Base-by-base conservation (phyloP, 2,113 vertebrate genomes). In the Pavo muticus region DNA sequence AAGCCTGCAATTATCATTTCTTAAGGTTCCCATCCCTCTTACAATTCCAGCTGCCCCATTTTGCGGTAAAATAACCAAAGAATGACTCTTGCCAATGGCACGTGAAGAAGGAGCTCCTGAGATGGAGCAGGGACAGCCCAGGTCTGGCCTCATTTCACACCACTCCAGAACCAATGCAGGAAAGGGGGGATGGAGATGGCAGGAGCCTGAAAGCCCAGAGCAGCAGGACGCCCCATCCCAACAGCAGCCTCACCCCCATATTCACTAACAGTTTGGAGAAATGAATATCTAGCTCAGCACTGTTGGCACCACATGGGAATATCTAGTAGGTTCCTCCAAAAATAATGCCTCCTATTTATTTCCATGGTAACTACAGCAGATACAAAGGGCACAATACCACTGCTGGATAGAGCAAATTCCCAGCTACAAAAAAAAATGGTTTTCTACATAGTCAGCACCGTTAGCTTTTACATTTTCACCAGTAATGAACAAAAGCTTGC, bases 1-100 rank as follows among this genome's bases (percentile, higher is more conserved):
- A 89, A 87, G 45, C 92, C 61, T 75, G 79, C 86, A 88, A 60
- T 95, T 85, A 97, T 57, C 0, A 85, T 97, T 94, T 92, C 88
- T 94, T 84, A 87, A 83, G 90, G 70, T 86, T 95, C 61, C 76
- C 57, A 45, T 90, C 80, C 50, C 56, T 88, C 88, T 93, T 48
- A 44, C 27, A 13, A 57, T 92, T 94, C 57, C 54, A 93, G 47
- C 69, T 88, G 76, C 57, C 45, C 69, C 76, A 7, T 59, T 67
- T 90, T 84, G 69, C 72, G 74, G 72, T 91, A 81, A 84, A 94
- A 90, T 37, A 83, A 47, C 72, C 57, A 24, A 80, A 42, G 14
- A 64, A 10, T 47, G 44, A 40, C 39, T 24, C n/a, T 24, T 42
- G 29, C 50, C 44, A 48, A 29, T 8, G 1, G 56, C 5, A 11